A percentile compares a stretch with the other conserved stretches of the same genome.
These are phyloP conservation scores for Enoplosus armatus DNA, from an alignment of 2,797 vertebrate genomes.

Conservation along the genomic window DNA sequence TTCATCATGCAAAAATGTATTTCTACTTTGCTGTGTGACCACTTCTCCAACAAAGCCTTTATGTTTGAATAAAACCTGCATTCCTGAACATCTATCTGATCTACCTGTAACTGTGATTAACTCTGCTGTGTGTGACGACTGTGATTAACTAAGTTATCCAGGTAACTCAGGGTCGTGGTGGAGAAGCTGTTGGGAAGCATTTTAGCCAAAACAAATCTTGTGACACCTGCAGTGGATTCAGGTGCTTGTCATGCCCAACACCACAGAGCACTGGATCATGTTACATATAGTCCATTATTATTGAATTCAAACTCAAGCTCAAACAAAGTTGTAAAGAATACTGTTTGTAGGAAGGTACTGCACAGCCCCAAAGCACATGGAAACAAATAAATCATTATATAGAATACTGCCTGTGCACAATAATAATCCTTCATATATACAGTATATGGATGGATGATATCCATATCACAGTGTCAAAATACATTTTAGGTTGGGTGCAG, in stretches of 20 bases:
- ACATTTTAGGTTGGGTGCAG: background rate
- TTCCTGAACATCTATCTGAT: too few relatives aligned
- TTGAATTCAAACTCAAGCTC: background rate
- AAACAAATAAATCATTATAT: background rate
- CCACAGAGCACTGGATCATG: background rate
- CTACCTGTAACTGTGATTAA: too few relatives aligned
- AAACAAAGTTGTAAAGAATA: background rate
- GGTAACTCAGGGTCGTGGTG: too few relatives aligned
- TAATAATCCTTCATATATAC: background rate
- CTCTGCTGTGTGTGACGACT: too few relatives aligned
- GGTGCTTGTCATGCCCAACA: background rate
- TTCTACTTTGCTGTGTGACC: too few relatives aligned
- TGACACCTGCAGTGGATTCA: background rate
- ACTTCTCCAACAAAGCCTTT: too few relatives aligned
- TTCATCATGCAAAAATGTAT: too few relatives aligned
- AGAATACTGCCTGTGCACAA: background rate
- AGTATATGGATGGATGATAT: background rate
- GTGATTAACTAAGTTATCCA: too few relatives aligned
- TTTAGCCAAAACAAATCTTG: background rate
- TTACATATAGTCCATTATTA: background rate
- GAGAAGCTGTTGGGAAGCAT: background rate
- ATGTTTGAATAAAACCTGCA: too few relatives aligned
- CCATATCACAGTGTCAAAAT: too few relatives aligned
- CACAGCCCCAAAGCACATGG: background rate
- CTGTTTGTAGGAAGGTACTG: background rate